A percentile compares a stretch with the other conserved stretches of the same genome.
phyloP scores from a whole-genome alignment of 2,888 invertebrate species.

The Nomada ferruginata region DNA sequence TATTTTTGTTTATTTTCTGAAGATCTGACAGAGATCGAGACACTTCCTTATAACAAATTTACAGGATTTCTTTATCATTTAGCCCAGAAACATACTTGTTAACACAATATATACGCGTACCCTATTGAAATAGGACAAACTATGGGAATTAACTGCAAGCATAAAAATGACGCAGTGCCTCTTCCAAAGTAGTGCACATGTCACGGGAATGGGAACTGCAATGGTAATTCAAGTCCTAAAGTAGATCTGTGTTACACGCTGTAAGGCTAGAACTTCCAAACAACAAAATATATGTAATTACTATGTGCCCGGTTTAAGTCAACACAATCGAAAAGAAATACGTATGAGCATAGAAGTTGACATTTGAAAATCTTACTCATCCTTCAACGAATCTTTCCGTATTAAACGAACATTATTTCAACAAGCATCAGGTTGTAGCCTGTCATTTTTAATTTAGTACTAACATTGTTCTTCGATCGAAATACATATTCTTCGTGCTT shows the following conservation, averaged over 20 bases:
- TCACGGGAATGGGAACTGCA: constrained; percentile 22
- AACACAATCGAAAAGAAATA: background rate
- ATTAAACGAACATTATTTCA: too few species aligned
- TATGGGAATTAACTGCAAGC: constrained; percentile 54
- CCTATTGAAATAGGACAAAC: constrained; percentile 57
- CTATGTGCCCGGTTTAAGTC: too few species aligned
- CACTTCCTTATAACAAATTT: constrained; percentile 25
- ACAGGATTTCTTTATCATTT: constrained; percentile 28
- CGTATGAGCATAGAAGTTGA: background rate
- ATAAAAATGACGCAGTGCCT: constrained; percentile 51
- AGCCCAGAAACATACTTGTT: constrained; percentile 42
- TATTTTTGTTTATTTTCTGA: too few species aligned
- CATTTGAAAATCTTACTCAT: too few species aligned
- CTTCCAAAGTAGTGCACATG: constrained; percentile 38
- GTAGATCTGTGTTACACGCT: constrained; percentile 31
- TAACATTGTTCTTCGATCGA: too few species aligned
- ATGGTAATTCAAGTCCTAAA: constrained; percentile 39
- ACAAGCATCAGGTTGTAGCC: too few species aligned
- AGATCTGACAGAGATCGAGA: background rate
- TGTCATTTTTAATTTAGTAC: too few species aligned
- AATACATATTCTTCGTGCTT: too few species aligned
- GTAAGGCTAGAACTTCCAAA: constrained; percentile 20
- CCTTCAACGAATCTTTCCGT: too few species aligned
- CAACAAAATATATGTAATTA: constrained; percentile 11
- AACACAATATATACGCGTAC: background rate